phyloP scores from a whole-genome alignment of 2,113 vertebrate genomes.

The Melierax canorus region DNA sequence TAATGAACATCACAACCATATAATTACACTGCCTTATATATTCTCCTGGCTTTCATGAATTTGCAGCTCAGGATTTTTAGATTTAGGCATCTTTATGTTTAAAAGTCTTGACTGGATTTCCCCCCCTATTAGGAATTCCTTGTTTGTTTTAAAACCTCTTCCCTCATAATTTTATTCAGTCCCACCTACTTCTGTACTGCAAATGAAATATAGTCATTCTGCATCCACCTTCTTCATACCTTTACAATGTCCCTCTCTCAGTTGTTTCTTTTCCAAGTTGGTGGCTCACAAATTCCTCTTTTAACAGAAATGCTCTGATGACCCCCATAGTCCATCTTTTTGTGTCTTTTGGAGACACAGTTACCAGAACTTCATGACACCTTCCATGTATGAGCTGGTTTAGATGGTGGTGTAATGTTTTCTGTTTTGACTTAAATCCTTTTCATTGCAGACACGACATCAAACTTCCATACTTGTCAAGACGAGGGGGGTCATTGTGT shows the following conservation, averaged over 20 bases:
- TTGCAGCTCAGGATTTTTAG: neutral
- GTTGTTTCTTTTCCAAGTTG: neutral
- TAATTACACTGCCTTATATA: neutral
- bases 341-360: neutral
- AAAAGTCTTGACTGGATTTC: neutral
- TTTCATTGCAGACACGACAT: slow-evolving; percentile 6
- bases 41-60: neutral
- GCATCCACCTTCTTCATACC: neutral
- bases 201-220: neutral
- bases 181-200: neutral
- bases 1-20: neutral
- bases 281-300: neutral
- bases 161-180: neutral
- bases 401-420: neutral
- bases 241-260: neutral
- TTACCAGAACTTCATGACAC: neutral
- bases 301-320: neutral
- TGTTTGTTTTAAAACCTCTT: neutral
- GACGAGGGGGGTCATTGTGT: neutral
- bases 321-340: neutral
- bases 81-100: neutral
- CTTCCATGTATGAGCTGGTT: neutral
- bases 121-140: neutral
- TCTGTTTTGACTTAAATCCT: neutral
- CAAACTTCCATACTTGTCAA: slow-evolving; percentile 3